Conservation (phyloP, 2,113 vertebrate species). For the Lucifuga dentata region DNA sequence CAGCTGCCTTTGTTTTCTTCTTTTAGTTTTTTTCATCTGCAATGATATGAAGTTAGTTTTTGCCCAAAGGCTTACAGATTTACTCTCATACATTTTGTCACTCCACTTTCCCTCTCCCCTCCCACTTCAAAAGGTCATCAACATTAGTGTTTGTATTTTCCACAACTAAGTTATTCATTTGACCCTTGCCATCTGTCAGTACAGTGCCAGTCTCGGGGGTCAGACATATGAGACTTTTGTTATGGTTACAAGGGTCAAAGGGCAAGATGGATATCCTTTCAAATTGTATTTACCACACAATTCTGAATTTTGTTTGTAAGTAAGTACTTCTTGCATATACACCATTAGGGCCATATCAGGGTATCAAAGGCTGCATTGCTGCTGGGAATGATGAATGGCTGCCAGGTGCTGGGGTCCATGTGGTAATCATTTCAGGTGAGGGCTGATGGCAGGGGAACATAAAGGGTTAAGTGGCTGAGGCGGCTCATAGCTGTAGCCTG, state of each 20-base stretch:
- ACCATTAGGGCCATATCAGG: constrained; percentile 44
- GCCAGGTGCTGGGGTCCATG: constrained; percentile 64
- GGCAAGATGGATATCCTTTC: constrained; percentile 67
- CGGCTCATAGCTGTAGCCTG: constrained; percentile 38
- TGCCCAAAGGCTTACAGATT: constrained; percentile 19
- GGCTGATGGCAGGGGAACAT: constrained; percentile 33
- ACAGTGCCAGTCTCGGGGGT: constrained; percentile 52
- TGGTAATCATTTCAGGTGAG: constrained; percentile 60
- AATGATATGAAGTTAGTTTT: constrained; percentile 17
- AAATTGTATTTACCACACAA: constrained; percentile 27
- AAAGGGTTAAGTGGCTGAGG: constrained; percentile 65
- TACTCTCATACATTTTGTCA: constrained; percentile 4
- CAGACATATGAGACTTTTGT: constrained; percentile 60
- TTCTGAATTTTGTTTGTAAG: constrained; percentile 34
- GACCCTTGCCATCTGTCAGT: constrained; percentile 60
- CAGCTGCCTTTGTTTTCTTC: background rate
- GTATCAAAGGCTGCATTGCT: constrained; percentile 60
- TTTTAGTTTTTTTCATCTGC: constrained; percentile 2
- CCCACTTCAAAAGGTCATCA: constrained; percentile 34
- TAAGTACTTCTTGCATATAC: constrained; percentile 19
- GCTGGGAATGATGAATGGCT: constrained; percentile 72
- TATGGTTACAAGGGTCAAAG: constrained; percentile 60
- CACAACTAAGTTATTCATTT: constrained; percentile 55
- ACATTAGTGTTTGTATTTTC: constrained; percentile 61
- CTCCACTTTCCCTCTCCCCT: constrained; percentile 13